Conservation (phyloP, 2,797 vertebrate genomes). For the Parauchenoglanis punctatus region DNA sequence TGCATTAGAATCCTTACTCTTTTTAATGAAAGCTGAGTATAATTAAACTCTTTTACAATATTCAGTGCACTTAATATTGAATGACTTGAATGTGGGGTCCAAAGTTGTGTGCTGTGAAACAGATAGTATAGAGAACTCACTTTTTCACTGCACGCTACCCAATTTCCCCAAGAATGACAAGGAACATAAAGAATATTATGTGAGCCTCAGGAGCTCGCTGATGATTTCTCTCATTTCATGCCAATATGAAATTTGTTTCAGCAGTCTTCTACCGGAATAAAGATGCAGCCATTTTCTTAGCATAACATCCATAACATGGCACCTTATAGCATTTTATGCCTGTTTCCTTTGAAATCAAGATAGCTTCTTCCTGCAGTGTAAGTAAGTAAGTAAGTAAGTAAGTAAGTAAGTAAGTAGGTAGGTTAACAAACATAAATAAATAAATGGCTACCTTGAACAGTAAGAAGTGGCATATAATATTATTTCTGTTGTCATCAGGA, state of each 20-base stretch:
- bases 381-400: background rate
- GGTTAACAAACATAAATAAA: too few relatives aligned
- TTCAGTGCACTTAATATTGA: background rate
- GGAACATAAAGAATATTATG: slow-evolving; percentile 24
- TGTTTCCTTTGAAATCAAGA: background rate
- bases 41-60: background rate
- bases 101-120: background rate
- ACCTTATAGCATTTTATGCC: background rate
- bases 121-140: background rate
- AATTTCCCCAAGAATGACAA: slow-evolving; percentile 24
- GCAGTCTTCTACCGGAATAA: background rate
- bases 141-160: background rate
- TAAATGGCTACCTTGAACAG: background rate
- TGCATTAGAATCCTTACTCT: background rate
- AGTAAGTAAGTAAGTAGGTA: background rate
- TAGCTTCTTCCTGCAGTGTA: background rate
- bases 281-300: slow-evolving; percentile 7
- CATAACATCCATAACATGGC: slow-evolving; percentile 7
- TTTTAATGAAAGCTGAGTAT: background rate
- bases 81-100: background rate
- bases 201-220: background rate
- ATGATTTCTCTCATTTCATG: slow-evolving; percentile 11
- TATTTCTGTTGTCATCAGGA: background rate
- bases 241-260: slow-evolving; percentile 3
- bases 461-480: background rate